Conservation (phyloP, 2,888 invertebrate species). For the Cordylochernes scorpioides region DNA sequence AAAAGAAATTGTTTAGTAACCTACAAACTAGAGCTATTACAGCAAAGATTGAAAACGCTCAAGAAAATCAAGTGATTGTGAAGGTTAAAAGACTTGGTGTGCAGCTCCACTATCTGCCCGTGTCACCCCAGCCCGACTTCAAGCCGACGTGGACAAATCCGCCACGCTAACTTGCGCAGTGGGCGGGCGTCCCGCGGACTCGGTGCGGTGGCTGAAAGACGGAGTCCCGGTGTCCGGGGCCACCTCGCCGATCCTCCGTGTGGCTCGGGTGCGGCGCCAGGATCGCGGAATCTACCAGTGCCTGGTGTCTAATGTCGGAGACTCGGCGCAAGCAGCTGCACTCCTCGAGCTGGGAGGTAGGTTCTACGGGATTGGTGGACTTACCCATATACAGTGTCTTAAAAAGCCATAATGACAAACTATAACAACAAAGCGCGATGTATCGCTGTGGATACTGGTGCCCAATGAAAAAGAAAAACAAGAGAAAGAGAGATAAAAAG, state of each 20-base stretch:
- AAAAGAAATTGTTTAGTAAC: too few species aligned
- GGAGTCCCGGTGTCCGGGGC: constrained; percentile 9
- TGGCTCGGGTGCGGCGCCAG: constrained; percentile 11
- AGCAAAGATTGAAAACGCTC: background rate
- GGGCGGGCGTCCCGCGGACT: constrained; percentile 19
- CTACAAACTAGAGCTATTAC: background rate
- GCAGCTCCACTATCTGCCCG: constrained; percentile 11
- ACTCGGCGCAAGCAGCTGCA: constrained; percentile 53
- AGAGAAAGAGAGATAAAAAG: too few species aligned
- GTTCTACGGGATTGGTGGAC: background rate
- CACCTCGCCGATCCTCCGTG: constrained; percentile 10
- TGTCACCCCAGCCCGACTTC: constrained; percentile 11
- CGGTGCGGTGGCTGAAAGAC: constrained; percentile 12
- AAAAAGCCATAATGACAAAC: too few species aligned
- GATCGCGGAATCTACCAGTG: constrained; percentile 33
- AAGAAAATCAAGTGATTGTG: background rate
- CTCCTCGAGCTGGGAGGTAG: constrained; percentile 53
- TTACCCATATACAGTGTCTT: background rate
- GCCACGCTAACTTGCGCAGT: constrained; percentile 21
- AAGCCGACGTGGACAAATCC: constrained; percentile 11
- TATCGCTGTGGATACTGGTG: too few species aligned
- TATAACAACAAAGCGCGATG: too few species aligned
- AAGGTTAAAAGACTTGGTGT: background rate
- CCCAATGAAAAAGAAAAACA: too few species aligned
- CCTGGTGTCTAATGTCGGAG: constrained; percentile 52